These are phyloP conservation scores for Morus bassanus DNA, from an alignment of 2,797 vertebrate genomes.

Conservation along the genomic window DNA sequence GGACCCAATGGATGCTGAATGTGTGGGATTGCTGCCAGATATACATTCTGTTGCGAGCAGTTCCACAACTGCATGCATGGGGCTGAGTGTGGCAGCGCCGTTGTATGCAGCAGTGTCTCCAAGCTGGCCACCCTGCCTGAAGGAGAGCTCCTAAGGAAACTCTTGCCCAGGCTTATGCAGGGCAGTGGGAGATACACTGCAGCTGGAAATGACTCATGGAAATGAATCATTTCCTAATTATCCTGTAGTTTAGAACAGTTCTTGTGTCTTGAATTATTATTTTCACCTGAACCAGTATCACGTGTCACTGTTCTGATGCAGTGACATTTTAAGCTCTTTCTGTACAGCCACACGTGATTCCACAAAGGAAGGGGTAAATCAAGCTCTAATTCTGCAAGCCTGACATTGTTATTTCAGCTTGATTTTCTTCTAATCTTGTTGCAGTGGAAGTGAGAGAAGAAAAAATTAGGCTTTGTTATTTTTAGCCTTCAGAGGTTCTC, in stretches of 20 bases:
- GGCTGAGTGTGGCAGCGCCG: fast-evolving
- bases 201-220: not conserved
- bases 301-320: fast-evolving
- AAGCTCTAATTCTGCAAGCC: not conserved
- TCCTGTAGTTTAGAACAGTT: not conserved
- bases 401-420: not conserved
- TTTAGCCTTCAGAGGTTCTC: not conserved
- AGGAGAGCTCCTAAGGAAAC: not conserved
- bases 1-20: fast-evolving
- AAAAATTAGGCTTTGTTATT: not conserved
- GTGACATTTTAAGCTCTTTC: not conserved
- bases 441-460: not conserved
- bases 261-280: not conserved
- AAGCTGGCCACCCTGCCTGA: fast-evolving
- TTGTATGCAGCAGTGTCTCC: fast-evolving
- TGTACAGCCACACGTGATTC: not conserved
- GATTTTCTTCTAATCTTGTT: not conserved
- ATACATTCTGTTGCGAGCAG: fast-evolving
- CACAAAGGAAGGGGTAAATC: not conserved
- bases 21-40: not conserved
- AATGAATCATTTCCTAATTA: not conserved
- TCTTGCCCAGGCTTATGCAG: not conserved
- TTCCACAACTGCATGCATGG: fast-evolving
- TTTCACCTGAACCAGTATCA: not conserved
- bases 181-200: not conserved